Base-by-base conservation (phyloP, 2,888 invertebrate species). In the Leptinotarsa haldemani region DNA sequence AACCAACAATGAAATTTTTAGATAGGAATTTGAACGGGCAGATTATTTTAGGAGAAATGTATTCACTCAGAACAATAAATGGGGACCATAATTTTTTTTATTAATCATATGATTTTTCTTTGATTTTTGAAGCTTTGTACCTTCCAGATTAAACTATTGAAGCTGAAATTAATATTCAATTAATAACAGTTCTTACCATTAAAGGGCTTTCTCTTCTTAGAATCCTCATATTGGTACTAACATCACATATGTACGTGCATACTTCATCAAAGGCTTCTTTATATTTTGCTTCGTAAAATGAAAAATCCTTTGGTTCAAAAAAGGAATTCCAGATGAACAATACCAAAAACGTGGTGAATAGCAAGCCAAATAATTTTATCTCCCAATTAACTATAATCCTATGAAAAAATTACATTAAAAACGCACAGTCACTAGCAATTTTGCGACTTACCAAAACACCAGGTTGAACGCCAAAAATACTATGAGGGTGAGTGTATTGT, bases 301-400 rank as follows among this genome's bases (percentile, higher is more conserved):
- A 76, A 46, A 81, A 70, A 30, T 80, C 76, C 47, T 76, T 73
- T 61, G 73, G 74, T 65, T 82, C 81, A 64, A 81, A 78, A 75
- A 78, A 82, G 58, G 83, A 81, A 78, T 88, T 88, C 73, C 83
- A 83, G 25, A 86, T 69, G 68, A 87, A 84, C 50, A 82, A 77
- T 25, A 82, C 74, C 22, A 87, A 79, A 50, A 85, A 73, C 12
- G 81, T 73, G 25, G 84, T 72, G 85, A 88, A 85, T 80, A 89
- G 70, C 80, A 89, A 79, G 77, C 87, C 83, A 84, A 88, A 84
- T 82, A 89, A 81, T 82, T 86, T 81, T 77, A 88, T 75, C 78
- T 88, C 85, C 71, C 85, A 85, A 74, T 85, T 84, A 70, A 86
- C 81, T 70, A 87, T 56, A 56, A 86, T 77, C 86, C 88, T 88